Percentiles rank a stretch among this genome's conserved stretches.
Conservation (phyloP, 2,888 invertebrate species). For the Dione vanillae region DNA sequence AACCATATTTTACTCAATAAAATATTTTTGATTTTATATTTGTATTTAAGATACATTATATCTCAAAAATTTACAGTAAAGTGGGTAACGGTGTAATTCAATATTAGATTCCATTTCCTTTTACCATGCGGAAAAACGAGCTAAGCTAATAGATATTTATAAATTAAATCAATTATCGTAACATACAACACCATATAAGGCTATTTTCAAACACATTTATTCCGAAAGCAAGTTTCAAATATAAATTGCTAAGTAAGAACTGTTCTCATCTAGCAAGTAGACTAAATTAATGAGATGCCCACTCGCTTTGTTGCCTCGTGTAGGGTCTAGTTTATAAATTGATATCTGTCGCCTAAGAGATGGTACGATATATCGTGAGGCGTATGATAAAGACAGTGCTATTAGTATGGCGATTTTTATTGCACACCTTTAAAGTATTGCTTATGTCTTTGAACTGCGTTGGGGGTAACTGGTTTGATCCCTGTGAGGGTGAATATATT, state of each 20-base stretch:
- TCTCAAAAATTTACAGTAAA: no score
- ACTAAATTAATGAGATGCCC: slow-evolving; percentile 47
- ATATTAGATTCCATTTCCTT: no score
- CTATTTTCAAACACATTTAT: not conserved
- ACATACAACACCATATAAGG: not conserved
- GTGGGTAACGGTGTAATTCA: no score
- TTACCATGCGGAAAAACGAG: no score
- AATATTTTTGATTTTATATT: no score
- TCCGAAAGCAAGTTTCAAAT: not conserved
- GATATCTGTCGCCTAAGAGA: slow-evolving; percentile 40
- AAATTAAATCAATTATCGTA: no score
- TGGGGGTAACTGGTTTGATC: slow-evolving; percentile 1
- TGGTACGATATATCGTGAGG: slow-evolving; percentile 41
- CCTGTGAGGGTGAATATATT: not conserved
- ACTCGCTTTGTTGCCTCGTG: slow-evolving; percentile 45
- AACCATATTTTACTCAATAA: no score
- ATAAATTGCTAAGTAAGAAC: slow-evolving; percentile 15
- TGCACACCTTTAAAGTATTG: not conserved
- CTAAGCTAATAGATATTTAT: no score
- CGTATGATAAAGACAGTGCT: slow-evolving; percentile 36
- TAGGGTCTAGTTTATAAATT: slow-evolving; percentile 48
- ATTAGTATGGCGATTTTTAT: slow-evolving; percentile 24
- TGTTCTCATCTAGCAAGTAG: slow-evolving; percentile 25
- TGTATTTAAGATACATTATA: no score
- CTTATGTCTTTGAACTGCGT: not conserved